Percentiles rank a stretch among this genome's conserved stretches.
These are phyloP conservation scores for Bellardia bayeri DNA, from an alignment of 2,888 invertebrate genomes.

Conservation along the genomic window DNA sequence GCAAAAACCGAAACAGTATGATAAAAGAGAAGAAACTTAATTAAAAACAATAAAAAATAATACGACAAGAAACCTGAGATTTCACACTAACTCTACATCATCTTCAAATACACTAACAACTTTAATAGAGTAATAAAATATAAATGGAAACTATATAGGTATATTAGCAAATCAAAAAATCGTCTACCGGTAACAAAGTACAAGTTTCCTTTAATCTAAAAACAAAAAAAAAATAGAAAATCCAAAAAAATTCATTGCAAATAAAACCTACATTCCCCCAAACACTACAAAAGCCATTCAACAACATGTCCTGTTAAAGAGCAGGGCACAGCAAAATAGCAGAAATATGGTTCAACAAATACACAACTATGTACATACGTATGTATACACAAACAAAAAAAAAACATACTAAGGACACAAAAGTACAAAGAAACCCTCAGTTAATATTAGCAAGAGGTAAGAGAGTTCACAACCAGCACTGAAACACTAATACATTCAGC, in stretches of 20 bases:
- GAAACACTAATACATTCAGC: slow-evolving; percentile 33
- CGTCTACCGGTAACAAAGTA: not conserved
- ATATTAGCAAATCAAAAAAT: slow-evolving; percentile 18
- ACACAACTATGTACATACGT: not conserved
- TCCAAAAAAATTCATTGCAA: not conserved
- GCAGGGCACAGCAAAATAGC: not conserved
- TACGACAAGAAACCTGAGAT: slow-evolving; percentile 31
- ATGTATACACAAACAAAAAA: not conserved
- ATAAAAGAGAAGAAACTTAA: slow-evolving; percentile 46
- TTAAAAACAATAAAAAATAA: slow-evolving; percentile 54
- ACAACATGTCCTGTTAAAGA: slow-evolving; percentile 1
- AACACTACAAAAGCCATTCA: slow-evolving; percentile 20
- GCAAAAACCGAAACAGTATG: slow-evolving; percentile 26
- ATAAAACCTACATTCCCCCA: slow-evolving; percentile 13
- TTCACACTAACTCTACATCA: not conserved
- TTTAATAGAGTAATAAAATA: not conserved
- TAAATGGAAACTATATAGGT: not conserved
- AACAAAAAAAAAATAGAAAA: not conserved
- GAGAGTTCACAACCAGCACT: slow-evolving; percentile 38
- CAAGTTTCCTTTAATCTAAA: not conserved
- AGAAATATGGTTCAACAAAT: slow-evolving; percentile 52
- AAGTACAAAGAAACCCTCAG: not conserved
- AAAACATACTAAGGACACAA: slow-evolving; percentile 1
- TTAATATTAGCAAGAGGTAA: slow-evolving; percentile 17
- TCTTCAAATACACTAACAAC: not conserved